Base-by-base conservation (phyloP, 1,140 invertebrate species). In the Saccostrea glomerata region DNA sequence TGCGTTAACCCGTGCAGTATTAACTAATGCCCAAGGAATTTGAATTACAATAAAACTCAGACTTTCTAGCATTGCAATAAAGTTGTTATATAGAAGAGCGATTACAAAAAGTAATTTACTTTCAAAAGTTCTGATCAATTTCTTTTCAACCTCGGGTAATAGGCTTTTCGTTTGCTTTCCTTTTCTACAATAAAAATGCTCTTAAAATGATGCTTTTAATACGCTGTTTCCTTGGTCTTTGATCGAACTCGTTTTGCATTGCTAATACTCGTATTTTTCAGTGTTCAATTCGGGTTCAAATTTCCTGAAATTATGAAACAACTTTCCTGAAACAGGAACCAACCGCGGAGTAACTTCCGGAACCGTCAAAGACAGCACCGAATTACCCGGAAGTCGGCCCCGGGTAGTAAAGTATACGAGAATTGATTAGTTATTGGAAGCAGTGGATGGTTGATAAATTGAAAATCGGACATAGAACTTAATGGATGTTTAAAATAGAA, bases 251-350 rank as follows among this genome's bases (percentile, higher is more conserved):
- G 70, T 54, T 86, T 73, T 73, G 70, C 66, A 86, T 86, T 73
- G 86, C 36, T 73, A 73, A 86, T 86, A 54, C 86, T 25, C 63
- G 63, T 56, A 73, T 86, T 73, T 86, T 86, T 77, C 63, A 77
- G 86, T 77, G 86, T 86, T 82, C 86, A 70, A 86, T 86, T 73
- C 86, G 70, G 86, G 55, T 30, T 55, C 86, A 86, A 86, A 86
- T 86, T 70, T 86, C 86, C 86, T 86, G 86, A 86, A 86, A 86
- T 86, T 86, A 86, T 86, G 86, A 73, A 70, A 73, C 54, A 86
- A 86, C 70, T 70, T 86, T 86, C 86, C 86, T 86, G 63, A 56
- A 56, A 86, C 66, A 86, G 86, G 86, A 86, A 86, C 54, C 25
- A 25, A 82, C 86, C 63, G 15, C 63, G 86, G 54, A 86, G 86